Evolutionary conservation across 1,140 invertebrate species (phyloP), one percentile per base, ranked within the genome.

Genomic region (Brachionus koreanus): DNA sequence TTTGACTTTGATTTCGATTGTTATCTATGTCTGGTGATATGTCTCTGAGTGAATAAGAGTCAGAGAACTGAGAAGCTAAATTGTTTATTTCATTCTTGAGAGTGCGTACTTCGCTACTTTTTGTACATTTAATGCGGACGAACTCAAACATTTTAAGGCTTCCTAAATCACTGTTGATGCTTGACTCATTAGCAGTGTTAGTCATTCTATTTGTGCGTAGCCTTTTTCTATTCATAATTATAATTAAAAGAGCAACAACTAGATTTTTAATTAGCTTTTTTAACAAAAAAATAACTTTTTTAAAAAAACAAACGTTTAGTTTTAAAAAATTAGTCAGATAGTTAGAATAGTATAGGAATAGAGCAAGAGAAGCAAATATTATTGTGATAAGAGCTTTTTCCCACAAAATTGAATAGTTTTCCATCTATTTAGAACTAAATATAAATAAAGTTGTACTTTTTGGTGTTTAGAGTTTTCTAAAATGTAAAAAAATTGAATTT

Each of bases 191-290:
- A 57, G 49, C 65, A 39, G 29, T 35, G 65, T 19, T 3, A 5
- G 37, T 69, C 37, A 39, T 69, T 37, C 37, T 37, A 37, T 16
- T 39, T 69, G 65, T 69, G 33, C 65, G 65, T 16, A 69, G 37
- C 16, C 37, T 69, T 69, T 69, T 69, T 69, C 65, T 69, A 69
- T 69, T 69, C 65, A 69, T 69, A 69, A 69, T 69, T 69, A 69
- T 5, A 39, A 69, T 69, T 69, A 69, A 39, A 69, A 69, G 5
- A 39, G 16, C 65, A 69, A 69, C 65, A 39, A 69, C 65, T 69
- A 69, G 37, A 69, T 37, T 37, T 69, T 39, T 69, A n/a, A 39
- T 19, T 37, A 37, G 12, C 6, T 69, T 69, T 69, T 69, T 39
- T 19, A 69, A 33, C 1, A 39, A n/a, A 2, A 16, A 69, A 69